phyloP scores from a whole-genome alignment of 2,797 vertebrate species.

The Potorous gilbertii region DNA sequence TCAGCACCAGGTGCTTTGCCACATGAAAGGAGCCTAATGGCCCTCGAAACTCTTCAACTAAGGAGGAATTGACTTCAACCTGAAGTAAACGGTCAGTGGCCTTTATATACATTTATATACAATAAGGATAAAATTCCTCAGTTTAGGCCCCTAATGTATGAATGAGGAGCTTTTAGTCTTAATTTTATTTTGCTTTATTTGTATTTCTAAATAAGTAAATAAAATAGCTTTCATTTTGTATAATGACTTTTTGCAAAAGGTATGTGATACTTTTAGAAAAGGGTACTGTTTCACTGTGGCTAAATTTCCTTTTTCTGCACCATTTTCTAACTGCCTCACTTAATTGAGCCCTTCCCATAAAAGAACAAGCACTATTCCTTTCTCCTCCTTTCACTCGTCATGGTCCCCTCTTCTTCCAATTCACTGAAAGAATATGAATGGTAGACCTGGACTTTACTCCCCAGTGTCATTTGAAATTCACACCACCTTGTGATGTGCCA shows the following conservation, averaged over 20 bases:
- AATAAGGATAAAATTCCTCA: not conserved
- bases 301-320: not conserved
- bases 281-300: not conserved
- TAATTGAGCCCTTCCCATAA: not conserved
- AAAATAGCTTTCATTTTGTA: not conserved
- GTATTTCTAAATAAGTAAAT: not conserved
- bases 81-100: too few species aligned
- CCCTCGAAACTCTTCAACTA: too few species aligned
- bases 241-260: not conserved
- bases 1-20: too few species aligned
- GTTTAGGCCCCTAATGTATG: not conserved
- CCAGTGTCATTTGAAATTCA: not conserved
- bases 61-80: too few species aligned
- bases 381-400: not conserved
- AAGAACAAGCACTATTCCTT: not conserved
- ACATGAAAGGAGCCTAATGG: too few species aligned
- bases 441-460: not conserved
- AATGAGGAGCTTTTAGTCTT: not conserved
- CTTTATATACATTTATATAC: not conserved
- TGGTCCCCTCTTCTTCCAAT: not conserved
- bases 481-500: not conserved
- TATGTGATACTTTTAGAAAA: not conserved
- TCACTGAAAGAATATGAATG: not conserved
- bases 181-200: constrained; percentile 12
- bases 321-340: not conserved